These are phyloP conservation scores for Calameuta pallipes DNA, from an alignment of 2,888 invertebrate species.

Conservation along the genomic window DNA sequence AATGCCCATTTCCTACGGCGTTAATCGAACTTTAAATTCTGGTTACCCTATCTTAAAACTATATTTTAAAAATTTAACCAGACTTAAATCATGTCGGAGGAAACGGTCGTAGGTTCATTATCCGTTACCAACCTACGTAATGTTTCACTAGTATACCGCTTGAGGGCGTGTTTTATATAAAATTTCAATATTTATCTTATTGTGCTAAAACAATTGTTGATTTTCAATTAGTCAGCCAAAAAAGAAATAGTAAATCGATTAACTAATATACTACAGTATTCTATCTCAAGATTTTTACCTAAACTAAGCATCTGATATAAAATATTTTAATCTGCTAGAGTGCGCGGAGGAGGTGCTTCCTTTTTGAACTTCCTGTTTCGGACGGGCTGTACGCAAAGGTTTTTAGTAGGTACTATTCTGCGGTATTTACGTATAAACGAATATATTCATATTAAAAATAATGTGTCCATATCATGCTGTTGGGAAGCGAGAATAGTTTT, in stretches of 20 bases:
- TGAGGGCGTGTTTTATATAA: background rate
- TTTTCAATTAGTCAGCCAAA: background rate
- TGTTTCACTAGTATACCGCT: background rate
- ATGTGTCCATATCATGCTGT: slow-evolving; percentile 12
- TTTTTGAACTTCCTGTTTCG: slow-evolving; percentile 45
- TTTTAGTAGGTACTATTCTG: slow-evolving; percentile 34
- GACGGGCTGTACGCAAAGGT: slow-evolving; percentile 31
- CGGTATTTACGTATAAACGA: slow-evolving; percentile 27
- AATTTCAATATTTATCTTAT: background rate
- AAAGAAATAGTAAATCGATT: background rate
- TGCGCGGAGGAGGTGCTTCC: slow-evolving; percentile 35
- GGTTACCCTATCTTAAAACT: too few relatives aligned
- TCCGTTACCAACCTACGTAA: background rate
- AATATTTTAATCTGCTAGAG: background rate
- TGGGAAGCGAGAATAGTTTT: slow-evolving; percentile 1
- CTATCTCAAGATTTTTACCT: background rate
- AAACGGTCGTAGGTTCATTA: background rate
- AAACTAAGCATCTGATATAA: background rate
- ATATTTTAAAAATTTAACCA: too few relatives aligned
- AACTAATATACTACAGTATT: background rate
- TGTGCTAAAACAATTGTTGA: background rate
- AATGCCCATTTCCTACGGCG: background rate
- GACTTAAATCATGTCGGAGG: too few relatives aligned
- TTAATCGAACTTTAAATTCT: too few relatives aligned
- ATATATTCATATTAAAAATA: slow-evolving; percentile 28